Base-by-base conservation (phyloP, 2,888 invertebrate genomes). In the Phyllotreta cruciferae region DNA sequence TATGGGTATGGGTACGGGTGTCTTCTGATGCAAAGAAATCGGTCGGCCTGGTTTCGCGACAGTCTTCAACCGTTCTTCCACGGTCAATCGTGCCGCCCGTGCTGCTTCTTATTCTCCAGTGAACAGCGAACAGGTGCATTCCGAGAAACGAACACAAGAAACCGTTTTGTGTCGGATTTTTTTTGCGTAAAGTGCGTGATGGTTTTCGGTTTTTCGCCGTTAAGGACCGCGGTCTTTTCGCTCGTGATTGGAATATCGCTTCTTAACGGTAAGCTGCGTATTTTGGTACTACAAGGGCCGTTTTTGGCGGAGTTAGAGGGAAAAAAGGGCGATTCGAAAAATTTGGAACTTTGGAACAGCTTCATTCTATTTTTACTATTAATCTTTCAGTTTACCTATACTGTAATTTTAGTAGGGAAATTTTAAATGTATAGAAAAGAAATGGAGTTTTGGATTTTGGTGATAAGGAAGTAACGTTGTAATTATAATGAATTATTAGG, bases 1-100 rank as follows among this genome's bases (percentile, higher is more conserved):
- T 56, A 50, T 36, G 37, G 38, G 52, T 37, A 37, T 11, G 37
- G 24, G 24, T 24, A 24, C 24, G 54, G 63, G 65, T 64, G 62
- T 71, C 68, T 66, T 66, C 67, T 62, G 63, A 67, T 66, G 68
- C 66, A 63, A 68, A 64, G 66, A 70, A 70, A 69, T 70, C 71
- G 68, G 67, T 64, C 69, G 71, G 68, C 69, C 71, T 70, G 68
- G 67, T 71, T 68, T 68, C 56, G 53, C 68, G 64, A 52, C 68
- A 68, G 67, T 67, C 67, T 67, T 70, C 69, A 65, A 63, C 67
- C 60, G 68, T 66, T 64, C 62, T 64, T 66, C 64, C 56, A 55
- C 60, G 66, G 66, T 70, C 66, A 71, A 70, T 24, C 2, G 24
- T 71, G 70, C 69, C 66, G 66, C 63, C 70, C 67, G 70, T 67